Evolutionary conservation across 2,888 invertebrate species (phyloP).

Genomic region (Pheosia tremula): DNA sequence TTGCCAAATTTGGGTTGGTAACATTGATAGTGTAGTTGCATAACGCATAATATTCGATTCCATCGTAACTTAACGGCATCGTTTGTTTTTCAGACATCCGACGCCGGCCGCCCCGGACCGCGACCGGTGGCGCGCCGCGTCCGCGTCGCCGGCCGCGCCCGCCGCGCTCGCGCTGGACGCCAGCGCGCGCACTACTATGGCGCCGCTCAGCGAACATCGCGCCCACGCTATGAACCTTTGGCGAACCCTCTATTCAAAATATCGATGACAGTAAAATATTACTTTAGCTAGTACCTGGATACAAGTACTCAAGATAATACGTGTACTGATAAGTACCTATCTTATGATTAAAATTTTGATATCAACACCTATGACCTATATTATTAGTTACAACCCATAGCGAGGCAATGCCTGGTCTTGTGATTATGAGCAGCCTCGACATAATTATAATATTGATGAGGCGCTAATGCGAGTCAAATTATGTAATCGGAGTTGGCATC

Average conservation of each 20-base stretch:
- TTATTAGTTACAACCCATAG: too few relatives aligned
- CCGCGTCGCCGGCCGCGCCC: constrained; percentile 1
- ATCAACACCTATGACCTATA: too few relatives aligned
- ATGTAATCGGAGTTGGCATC: too few relatives aligned
- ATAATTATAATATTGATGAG: too few relatives aligned
- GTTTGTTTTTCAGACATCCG: background rate
- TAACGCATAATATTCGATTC: background rate
- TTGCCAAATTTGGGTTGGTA: constrained; percentile 36
- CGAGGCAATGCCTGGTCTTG: too few relatives aligned
- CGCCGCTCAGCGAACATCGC: background rate
- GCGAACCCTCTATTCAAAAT: constrained; percentile 10
- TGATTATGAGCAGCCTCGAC: too few relatives aligned
- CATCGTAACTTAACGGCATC: background rate
- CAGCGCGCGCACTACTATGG: background rate
- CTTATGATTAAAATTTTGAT: too few relatives aligned
- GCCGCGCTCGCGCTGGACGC: constrained; percentile 3
- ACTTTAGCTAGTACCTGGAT: too few relatives aligned
- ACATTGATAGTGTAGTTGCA: background rate
- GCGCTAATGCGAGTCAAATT: too few relatives aligned
- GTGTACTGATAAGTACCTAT: too few relatives aligned
- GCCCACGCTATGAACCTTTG: constrained; percentile 9
- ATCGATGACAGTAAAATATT: background rate
- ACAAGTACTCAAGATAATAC: too few relatives aligned
- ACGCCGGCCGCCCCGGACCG: constrained; percentile 17
- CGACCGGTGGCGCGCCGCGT: background rate